Evolutionary conservation across 2,113 vertebrate species (phyloP).

Genomic region (Paraplagusia blochii): DNA sequence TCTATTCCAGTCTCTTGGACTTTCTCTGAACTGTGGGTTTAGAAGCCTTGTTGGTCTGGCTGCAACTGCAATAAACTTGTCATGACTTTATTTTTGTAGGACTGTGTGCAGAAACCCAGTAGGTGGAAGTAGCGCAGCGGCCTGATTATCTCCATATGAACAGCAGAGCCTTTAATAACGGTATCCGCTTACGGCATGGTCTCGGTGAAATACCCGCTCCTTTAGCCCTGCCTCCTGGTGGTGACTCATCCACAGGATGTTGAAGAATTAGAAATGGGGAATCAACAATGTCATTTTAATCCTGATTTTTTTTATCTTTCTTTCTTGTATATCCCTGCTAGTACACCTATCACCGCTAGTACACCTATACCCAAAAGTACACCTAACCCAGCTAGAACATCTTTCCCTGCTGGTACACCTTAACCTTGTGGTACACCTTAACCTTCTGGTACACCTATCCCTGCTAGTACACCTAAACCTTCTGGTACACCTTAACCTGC

Average conservation of each 20-base stretch:
- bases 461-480: no score
- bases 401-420: no score
- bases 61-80: slow-evolving; percentile 59
- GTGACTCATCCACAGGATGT: slow-evolving; percentile 20
- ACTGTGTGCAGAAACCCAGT: slow-evolving; percentile 42
- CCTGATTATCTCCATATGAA: slow-evolving; percentile 72
- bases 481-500: no score
- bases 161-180: slow-evolving; percentile 56
- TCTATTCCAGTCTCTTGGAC: slow-evolving; percentile 23
- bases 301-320: slow-evolving; percentile 4
- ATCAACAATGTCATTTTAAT: not conserved
- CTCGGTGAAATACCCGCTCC: slow-evolving; percentile 28
- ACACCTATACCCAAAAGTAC: no score
- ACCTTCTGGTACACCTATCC: no score
- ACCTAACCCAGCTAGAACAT: no score
- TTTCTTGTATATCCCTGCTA: not conserved
- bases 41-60: slow-evolving; percentile 60
- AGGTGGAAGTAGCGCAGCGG: slow-evolving; percentile 53
- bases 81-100: slow-evolving; percentile 60
- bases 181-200: slow-evolving; percentile 61
- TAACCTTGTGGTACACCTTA: no score
- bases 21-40: slow-evolving; percentile 28
- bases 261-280: not conserved
- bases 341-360: no score
- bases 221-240: slow-evolving; percentile 33